Evolutionary conservation across 2,888 invertebrate genomes (phyloP), one percentile per base, ranked within the genome.

Genomic region (Euzophera pinguis): DNA sequence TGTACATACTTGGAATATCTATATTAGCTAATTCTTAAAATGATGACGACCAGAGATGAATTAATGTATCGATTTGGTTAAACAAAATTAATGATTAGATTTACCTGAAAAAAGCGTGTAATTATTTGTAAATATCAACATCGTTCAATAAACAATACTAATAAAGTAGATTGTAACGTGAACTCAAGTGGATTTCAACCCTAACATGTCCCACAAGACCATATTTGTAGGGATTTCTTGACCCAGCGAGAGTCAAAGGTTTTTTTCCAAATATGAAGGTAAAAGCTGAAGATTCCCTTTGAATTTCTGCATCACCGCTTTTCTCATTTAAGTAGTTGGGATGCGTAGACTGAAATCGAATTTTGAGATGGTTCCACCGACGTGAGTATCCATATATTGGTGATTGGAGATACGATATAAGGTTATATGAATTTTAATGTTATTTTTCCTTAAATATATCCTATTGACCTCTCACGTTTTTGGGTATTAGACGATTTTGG

Each of bases 261-360:
- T 7, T 29, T 6, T 29, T 29, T 1, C 16, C 45, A 29, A 32
- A 45, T 32, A 32, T 32, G 32, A 45, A 29, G 45, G 45, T 45
- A 45, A 8, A 13, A 45, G 7, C 29, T 29, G 29, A 32, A 45
- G 45, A 45, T n/a, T 12, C 3, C 32, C 45, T 45, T 45, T 45
- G 45, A 45, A 13, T 45, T 45, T 45, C 45, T 32, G 10, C 45
- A 6, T 6, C 45, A 32, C 3, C 14, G 34, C 9, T 32, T 45
- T 45, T 45, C 32, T 45, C 29, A 45, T 45, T 45, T 45, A 34
- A 32, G 45, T 45, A 45, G 45, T 32, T 45, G 14, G 32, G 45
- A 45, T 45, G 32, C 45, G 45, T 34, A 32, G 4, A 13, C 8
- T 45, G n/a, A n/a, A n/a, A n/a, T n/a, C n/a, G n/a, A n/a, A n/a